Conservation (phyloP, 1,140 invertebrate species). For the Drusus annulatus region DNA sequence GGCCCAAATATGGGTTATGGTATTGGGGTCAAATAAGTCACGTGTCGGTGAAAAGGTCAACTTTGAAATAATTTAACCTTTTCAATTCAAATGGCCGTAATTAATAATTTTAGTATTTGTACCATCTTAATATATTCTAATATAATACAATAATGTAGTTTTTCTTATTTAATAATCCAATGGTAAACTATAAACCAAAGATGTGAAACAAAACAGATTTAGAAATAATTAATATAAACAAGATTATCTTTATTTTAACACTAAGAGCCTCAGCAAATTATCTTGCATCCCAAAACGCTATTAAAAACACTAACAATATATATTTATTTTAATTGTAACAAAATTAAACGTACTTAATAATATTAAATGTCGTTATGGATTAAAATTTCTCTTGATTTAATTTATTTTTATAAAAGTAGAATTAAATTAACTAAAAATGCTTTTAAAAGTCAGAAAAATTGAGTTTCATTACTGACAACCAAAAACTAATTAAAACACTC, state of each 20-base stretch:
- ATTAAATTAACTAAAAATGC: neutral
- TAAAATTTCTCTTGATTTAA: neutral
- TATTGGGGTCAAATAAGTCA: too few relatives aligned
- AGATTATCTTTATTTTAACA: neutral
- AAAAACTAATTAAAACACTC: too few relatives aligned
- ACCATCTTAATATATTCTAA: neutral
- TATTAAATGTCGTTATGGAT: neutral
- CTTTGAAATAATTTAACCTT: neutral
- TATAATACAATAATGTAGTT: slow-evolving; percentile 19
- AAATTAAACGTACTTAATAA: neutral
- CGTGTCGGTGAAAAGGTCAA: neutral
- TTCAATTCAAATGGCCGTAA: neutral
- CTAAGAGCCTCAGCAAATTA: too few relatives aligned
- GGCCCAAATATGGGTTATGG: too few relatives aligned
- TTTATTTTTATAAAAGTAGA: slow-evolving; percentile 1
- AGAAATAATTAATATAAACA: slow-evolving; percentile 3
- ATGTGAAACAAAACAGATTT: slow-evolving; percentile 1
- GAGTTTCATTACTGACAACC: too few relatives aligned
- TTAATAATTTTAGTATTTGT: neutral
- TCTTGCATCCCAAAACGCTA: too few relatives aligned
- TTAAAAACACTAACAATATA: slow-evolving; percentile 2
- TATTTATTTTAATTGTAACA: slow-evolving; percentile 20
- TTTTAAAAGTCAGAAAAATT: neutral
- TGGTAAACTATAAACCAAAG: slow-evolving; percentile 18
- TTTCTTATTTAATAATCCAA: slow-evolving; percentile 11